Conservation (phyloP, 1,140 invertebrate genomes). For the Trinorchestia longiramus region DNA sequence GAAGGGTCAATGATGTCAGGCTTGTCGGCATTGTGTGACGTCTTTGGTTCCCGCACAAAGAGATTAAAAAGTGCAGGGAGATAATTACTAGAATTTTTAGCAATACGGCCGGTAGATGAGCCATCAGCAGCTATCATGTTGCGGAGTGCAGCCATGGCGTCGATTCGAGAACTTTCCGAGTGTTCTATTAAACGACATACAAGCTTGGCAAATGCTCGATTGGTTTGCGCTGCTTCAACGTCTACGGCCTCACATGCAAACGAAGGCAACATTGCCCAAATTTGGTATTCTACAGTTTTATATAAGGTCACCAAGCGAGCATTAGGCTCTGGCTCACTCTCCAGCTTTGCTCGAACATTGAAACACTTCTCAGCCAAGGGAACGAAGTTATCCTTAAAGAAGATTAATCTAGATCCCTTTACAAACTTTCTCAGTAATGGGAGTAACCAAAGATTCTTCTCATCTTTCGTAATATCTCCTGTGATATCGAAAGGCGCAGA, state of each 20-base stretch:
- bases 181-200: constrained; percentile 77
- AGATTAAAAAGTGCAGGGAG: constrained; percentile 91
- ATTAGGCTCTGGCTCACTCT: constrained; percentile 75
- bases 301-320: constrained; percentile 80
- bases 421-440: constrained; percentile 61
- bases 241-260: constrained; percentile 89
- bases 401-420: constrained; percentile 52
- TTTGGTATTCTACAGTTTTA: constrained; percentile 83
- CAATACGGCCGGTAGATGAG: constrained; percentile 69
- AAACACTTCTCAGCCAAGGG: constrained; percentile 61
- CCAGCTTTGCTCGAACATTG: constrained; percentile 69
- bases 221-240: constrained; percentile 78
- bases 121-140: constrained; percentile 48
- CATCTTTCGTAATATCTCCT: constrained; percentile 62
- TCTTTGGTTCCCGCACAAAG: constrained; percentile 80
- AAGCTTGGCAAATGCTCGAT: constrained; percentile 78
- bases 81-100: constrained; percentile 89
- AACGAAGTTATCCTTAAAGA: constrained; percentile 60
- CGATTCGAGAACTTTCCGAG: constrained; percentile 56
- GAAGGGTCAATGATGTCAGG: constrained; percentile 79
- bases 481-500: constrained; percentile 58
- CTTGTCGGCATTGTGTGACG: background rate
- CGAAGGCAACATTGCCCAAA: constrained; percentile 91
- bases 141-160: constrained; percentile 60
- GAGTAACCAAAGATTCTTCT: constrained; percentile 61